Conservation (phyloP, 2,113 vertebrate genomes). For the Helogale parvula region DNA sequence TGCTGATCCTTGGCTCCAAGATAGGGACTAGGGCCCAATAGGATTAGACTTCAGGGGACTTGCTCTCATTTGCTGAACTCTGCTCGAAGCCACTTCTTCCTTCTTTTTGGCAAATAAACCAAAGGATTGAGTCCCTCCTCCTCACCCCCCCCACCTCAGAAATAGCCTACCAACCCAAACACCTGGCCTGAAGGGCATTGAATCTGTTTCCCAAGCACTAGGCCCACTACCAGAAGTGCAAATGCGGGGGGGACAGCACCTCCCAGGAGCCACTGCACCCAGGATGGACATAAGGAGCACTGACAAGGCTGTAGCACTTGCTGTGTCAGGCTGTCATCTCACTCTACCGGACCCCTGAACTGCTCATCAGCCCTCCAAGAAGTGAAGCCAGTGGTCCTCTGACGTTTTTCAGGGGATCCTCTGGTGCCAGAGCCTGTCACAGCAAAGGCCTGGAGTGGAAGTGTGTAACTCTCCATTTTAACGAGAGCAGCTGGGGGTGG, state of each 20-base stretch:
- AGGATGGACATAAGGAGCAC: background rate
- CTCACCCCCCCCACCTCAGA: background rate
- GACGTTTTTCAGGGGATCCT: background rate
- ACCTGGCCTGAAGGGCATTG: background rate
- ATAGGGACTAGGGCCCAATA: background rate
- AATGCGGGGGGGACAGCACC: background rate
- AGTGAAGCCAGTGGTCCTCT: constrained; percentile 23
- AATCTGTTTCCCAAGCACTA: background rate
- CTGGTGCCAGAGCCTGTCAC: background rate
- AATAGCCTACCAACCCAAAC: background rate
- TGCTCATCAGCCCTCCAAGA: background rate
- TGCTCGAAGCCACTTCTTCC: background rate
- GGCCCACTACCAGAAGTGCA: background rate
- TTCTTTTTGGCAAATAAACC: constrained; percentile 27
- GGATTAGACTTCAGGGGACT: background rate
- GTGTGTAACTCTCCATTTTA: background rate
- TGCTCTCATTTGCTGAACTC: constrained; percentile 28
- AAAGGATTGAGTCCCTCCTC: background rate
- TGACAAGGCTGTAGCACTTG: background rate
- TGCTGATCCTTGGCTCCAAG: background rate
- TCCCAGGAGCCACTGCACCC: background rate
- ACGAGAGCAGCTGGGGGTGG: background rate
- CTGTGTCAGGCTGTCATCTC: background rate
- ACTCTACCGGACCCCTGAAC: background rate
- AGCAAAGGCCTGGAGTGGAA: background rate